Conservation (phyloP, 1,140 invertebrate genomes). For the Drosophila tsacasi region DNA sequence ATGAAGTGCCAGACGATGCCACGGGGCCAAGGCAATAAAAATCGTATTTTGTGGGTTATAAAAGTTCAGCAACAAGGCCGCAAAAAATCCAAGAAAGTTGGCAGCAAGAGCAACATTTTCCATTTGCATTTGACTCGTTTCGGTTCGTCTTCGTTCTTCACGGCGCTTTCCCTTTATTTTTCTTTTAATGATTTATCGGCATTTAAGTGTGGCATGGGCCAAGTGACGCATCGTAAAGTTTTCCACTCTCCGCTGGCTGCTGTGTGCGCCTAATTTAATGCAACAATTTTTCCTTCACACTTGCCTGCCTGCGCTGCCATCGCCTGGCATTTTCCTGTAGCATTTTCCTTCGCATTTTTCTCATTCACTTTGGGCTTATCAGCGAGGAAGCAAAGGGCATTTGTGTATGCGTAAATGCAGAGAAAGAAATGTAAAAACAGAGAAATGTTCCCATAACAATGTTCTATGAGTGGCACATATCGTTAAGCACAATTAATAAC, state of each 20-base stretch:
- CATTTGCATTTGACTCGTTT: slow-evolving; percentile 55
- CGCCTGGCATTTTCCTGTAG: slow-evolving; percentile 23
- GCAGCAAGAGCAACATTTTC: slow-evolving; percentile 38
- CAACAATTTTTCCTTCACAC: slow-evolving; percentile 73
- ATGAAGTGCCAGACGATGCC: slow-evolving; percentile 75
- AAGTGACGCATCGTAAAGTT: slow-evolving; percentile 76
- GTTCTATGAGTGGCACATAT: neutral
- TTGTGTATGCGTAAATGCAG: slow-evolving; percentile 21
- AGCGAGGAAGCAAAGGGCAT: slow-evolving; percentile 45
- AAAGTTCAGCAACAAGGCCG: slow-evolving; percentile 51
- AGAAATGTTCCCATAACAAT: neutral
- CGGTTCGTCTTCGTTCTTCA: slow-evolving; percentile 10
- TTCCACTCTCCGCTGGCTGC: slow-evolving; percentile 43
- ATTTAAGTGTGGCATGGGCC: slow-evolving; percentile 66
- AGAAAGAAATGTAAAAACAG: neutral
- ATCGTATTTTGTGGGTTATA: slow-evolving; percentile 82
- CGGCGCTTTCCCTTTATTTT: slow-evolving; percentile 36
- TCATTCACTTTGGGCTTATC: slow-evolving; percentile 62
- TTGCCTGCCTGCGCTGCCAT: slow-evolving; percentile 34
- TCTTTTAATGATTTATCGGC: slow-evolving; percentile 81
- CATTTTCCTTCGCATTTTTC: slow-evolving; percentile 39
- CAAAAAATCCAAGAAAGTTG: slow-evolving; percentile 48
- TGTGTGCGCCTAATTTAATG: slow-evolving; percentile 78
- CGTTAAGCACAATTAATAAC: slow-evolving; percentile 11
- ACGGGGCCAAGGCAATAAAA: slow-evolving; percentile 71